phyloP scores from a whole-genome alignment of 1,140 invertebrate species.

The Rhagoletis zephyria region DNA sequence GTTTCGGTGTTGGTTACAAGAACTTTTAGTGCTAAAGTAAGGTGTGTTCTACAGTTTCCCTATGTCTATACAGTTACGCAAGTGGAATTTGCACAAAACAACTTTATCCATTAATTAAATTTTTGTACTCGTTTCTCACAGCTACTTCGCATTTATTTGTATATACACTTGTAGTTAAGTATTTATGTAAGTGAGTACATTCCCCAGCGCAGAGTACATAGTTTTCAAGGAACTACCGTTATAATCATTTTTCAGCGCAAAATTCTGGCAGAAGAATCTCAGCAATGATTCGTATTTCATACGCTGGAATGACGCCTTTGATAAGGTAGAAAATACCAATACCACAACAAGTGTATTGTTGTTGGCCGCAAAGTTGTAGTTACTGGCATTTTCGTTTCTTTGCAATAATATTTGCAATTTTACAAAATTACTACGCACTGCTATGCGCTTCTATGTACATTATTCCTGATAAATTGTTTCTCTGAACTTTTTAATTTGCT shows the following conservation, averaged over 20 bases:
- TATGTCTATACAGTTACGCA: background rate
- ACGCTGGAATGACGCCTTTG: constrained; percentile 18
- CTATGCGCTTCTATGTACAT: background rate
- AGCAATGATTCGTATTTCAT: constrained; percentile 2
- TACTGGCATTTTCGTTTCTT: background rate
- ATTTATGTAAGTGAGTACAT: background rate
- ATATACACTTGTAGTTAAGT: background rate
- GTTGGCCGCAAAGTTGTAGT: background rate
- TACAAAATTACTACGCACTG: background rate
- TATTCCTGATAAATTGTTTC: constrained; percentile 13
- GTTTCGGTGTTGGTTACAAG: too few species aligned
- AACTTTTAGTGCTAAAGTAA: background rate
- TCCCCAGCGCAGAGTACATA: background rate
- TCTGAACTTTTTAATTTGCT: constrained; percentile 23
- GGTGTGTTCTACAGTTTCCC: background rate
- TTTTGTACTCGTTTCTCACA: background rate
- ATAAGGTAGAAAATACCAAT: background rate
- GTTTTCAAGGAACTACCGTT: background rate
- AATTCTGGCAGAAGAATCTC: background rate
- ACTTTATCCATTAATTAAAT: constrained; percentile 40
- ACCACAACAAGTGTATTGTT: background rate
- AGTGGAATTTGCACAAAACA: constrained; percentile 20
- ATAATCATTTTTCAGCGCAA: background rate
- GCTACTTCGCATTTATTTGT: background rate
- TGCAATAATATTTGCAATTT: background rate